phyloP scores from a whole-genome alignment of 2,113 vertebrate genomes.

The Phrynosoma blainvillii region DNA sequence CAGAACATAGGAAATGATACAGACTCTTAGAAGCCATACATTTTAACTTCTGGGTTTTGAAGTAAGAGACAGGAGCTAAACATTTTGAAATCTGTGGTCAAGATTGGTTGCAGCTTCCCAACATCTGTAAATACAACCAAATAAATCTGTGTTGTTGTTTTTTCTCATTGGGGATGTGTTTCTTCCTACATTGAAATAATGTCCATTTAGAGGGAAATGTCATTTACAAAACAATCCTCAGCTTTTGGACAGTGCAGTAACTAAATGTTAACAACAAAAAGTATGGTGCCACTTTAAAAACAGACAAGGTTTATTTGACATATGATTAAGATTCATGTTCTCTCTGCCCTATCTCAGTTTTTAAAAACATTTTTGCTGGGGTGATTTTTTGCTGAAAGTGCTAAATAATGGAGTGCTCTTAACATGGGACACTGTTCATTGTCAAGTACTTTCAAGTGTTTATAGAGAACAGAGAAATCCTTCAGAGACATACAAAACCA shows the following conservation, averaged over 20 bases:
- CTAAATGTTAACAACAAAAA: background rate
- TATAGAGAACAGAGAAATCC: background rate
- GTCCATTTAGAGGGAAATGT: background rate
- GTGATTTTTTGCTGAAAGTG: background rate
- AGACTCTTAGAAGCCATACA: background rate
- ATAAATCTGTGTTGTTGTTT: background rate
- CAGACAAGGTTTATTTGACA: no score
- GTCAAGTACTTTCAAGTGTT: conserved; percentile 9
- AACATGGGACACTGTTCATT: background rate
- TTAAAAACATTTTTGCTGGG: background rate
- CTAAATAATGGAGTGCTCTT: background rate
- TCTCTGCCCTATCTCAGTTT: conserved; percentile 4
- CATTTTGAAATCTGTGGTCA: background rate
- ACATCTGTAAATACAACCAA: background rate
- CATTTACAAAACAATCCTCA: background rate
- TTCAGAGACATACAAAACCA: background rate
- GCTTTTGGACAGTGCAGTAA: background rate
- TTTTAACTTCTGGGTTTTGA: background rate
- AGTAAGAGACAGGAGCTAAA: background rate
- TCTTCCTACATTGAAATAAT: background rate
- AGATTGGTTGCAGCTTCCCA: background rate
- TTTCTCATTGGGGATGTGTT: background rate
- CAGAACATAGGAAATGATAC: background rate
- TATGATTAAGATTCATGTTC: background rate
- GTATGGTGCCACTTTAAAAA: no score